These are phyloP conservation scores for Monomorium pharaonis DNA, from an alignment of 1,140 invertebrate genomes.

Conservation along the genomic window DNA sequence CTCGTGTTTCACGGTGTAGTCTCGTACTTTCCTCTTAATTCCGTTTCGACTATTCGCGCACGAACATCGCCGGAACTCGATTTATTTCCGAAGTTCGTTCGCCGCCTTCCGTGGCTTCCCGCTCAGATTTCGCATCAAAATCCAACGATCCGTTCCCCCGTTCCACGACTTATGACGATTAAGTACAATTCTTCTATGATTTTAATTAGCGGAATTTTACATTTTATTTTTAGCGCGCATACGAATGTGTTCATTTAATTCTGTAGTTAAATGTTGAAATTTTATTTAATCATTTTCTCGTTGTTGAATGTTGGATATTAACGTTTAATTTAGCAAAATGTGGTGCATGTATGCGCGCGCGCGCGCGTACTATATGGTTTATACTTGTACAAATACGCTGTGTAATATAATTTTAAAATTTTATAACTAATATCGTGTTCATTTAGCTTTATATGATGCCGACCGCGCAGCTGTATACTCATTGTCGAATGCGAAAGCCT, in stretches of 20 bases:
- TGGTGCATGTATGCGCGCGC: no score
- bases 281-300: conserved; percentile 22
- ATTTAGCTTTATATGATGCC: background rate
- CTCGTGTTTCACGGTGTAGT: background rate
- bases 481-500: background rate
- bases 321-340: background rate
- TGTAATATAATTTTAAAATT: conserved; percentile 23
- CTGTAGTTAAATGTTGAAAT: conserved; percentile 12
- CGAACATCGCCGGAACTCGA: conserved; percentile 19
- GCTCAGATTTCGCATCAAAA: conserved; percentile 8
- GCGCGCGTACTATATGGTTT: background rate
- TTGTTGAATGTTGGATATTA: conserved; percentile 1
- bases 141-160: background rate
- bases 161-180: background rate
- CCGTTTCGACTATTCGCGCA: background rate
- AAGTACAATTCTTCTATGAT: conserved; percentile 24
- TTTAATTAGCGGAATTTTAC: background rate
- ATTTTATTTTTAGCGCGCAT: background rate
- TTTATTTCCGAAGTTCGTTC: background rate
- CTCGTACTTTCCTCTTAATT: conserved; percentile 27
- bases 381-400: conserved; percentile 4
- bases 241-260: background rate
- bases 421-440: background rate
- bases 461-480: background rate
- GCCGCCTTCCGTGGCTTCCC: background rate